Evolutionary conservation across 1,140 invertebrate species (phyloP).

Genomic region (Mactra quadrangularis): DNA sequence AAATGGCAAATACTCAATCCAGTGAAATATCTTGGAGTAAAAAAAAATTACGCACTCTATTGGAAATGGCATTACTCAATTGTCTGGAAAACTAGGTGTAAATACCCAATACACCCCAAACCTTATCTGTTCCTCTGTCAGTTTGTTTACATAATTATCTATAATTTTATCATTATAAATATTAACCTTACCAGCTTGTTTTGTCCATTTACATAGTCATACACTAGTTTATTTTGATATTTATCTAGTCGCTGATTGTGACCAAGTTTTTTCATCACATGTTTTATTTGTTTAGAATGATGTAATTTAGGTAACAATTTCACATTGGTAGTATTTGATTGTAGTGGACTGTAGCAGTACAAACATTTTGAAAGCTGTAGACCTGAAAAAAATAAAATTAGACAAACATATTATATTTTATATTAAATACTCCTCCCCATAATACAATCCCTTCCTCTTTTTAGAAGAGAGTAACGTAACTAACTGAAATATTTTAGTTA

Average conservation of each 20-base stretch:
- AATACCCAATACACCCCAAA: no score
- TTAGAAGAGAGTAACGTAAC: no score
- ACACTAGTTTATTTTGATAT: slow-evolving; percentile 25
- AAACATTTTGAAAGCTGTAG: slow-evolving; percentile 1
- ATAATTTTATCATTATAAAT: not conserved
- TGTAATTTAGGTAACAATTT: not conserved
- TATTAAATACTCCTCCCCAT: no score
- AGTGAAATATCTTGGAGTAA: no score
- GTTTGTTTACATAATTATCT: not conserved
- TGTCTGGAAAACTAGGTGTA: not conserved
- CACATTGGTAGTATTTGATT: not conserved
- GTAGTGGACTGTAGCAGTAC: slow-evolving; percentile 16
- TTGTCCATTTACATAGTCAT: not conserved
- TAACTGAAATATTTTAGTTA: no score
- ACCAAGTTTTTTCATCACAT: not conserved
- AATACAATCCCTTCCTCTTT: no score
- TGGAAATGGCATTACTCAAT: not conserved
- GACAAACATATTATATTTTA: not conserved
- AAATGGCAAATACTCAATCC: no score
- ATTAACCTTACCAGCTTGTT: slow-evolving; percentile 18
- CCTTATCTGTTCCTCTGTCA: no score
- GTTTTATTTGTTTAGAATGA: not conserved
- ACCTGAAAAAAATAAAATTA: slow-evolving; percentile 31
- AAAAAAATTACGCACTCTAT: not conserved
- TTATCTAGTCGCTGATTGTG: not conserved